Evolutionary conservation across 2,888 invertebrate genomes (phyloP), one percentile per base, ranked within the genome.

Genomic region (Carpatolechia fugitivella): DNA sequence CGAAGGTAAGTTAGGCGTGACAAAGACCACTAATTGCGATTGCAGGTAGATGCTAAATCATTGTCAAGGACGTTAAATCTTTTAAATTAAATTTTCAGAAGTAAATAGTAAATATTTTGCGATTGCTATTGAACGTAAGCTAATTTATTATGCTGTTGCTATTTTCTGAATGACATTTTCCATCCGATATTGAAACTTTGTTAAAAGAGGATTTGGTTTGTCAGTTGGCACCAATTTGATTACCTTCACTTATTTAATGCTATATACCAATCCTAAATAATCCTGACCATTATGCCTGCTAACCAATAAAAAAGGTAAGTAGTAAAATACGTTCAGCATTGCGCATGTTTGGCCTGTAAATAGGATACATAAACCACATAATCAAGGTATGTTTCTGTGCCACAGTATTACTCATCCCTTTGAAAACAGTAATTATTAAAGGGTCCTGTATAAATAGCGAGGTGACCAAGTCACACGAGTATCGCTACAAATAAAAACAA

Each of bases 1-100:
- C 86, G 75, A 88, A 88, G 87, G 88, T 87, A 65, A 82, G 88
- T 74, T 63, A 0, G 10, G 16, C 10, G 3, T 16, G 16, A 14
- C 8, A 10, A 16, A 8, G 16, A 30, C 13, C 18, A 33, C 13
- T 8, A 18, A 64, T 65, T 66, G 57, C 69, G 68, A 68, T 61
- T 74, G 80, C 68, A 78, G 78, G 79, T 82, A 80, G 76, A 74
- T 72, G 71, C 68, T 66, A 61, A 72, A 72, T 68, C 72, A 72
- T 65, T 67, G 70, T 62, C 75, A 75, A 74, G 76, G 75, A 68
- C 70, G 64, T 63, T 62, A 62, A 52, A 36, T 46, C 29, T 38
- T 44, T 46, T 49, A 24, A 24, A 38, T 38, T 6, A 6, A 36
- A 3, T 35, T 50, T 18, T 36, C 29, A 30, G 36, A 24, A 48